A percentile compares a stretch with the other conserved stretches of the same genome.
Conservation (phyloP, 2,113 vertebrate species). For the Chaetura pelagica region DNA sequence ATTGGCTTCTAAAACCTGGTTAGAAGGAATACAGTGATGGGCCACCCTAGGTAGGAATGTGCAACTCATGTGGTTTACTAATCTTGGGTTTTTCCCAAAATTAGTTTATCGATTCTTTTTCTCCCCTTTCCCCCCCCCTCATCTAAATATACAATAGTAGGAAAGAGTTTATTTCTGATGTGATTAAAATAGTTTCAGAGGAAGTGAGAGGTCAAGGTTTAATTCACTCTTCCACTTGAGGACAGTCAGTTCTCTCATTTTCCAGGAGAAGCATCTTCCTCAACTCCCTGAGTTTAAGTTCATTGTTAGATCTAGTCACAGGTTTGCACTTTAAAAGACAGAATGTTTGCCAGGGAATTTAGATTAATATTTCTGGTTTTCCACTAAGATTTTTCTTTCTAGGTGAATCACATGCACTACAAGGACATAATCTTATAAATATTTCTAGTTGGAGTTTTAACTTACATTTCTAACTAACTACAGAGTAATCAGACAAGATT, state of each 20-base stretch:
- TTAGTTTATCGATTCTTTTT: not conserved
- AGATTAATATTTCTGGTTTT: not conserved
- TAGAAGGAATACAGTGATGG: not conserved
- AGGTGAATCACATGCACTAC: not conserved
- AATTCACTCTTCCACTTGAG: not conserved
- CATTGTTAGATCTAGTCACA: not conserved
- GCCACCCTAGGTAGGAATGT: not conserved
- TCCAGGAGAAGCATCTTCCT: not conserved
- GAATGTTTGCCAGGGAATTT: not conserved
- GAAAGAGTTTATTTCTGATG: not conserved
- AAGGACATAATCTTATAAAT: not conserved
- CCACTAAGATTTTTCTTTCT: not conserved
- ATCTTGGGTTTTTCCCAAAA: not conserved
- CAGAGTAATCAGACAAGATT: not conserved
- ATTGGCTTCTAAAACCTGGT: not conserved
- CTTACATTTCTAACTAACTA: not conserved
- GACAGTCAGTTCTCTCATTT: not conserved
- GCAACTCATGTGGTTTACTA: not conserved
- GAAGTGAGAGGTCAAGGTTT: not conserved
- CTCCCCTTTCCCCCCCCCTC: accelerated
- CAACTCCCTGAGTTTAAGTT: not conserved
- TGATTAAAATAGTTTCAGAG: not conserved
- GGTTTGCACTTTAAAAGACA: not conserved
- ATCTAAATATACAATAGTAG: not conserved
- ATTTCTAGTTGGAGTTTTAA: not conserved